phyloP scores from a whole-genome alignment of 2,888 invertebrate genomes.

The Sylvicola fuscatus region DNA sequence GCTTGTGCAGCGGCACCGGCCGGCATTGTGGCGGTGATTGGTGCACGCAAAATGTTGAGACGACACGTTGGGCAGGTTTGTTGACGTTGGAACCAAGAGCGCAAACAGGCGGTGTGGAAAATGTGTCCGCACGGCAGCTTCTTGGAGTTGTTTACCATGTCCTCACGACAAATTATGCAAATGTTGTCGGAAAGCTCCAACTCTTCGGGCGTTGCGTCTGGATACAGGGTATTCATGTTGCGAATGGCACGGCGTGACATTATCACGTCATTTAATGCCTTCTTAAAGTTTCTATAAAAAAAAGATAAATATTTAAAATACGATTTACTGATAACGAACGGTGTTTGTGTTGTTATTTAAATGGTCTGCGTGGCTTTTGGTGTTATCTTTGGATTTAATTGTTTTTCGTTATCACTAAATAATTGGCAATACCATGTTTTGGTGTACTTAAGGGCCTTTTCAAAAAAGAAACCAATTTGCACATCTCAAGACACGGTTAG shows the following conservation, averaged over 20 bases:
- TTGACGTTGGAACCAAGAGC: slow-evolving; percentile 99
- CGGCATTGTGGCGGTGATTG: slow-evolving; percentile 13
- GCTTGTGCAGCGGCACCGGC: slow-evolving; percentile 6
- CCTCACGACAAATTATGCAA: slow-evolving; percentile 91
- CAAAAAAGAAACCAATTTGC: too few relatives aligned
- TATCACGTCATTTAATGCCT: slow-evolving; percentile 92
- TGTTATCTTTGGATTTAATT: neutral
- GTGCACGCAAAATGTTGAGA: slow-evolving; percentile 50
- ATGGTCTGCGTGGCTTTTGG: neutral
- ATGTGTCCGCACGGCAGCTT: slow-evolving; percentile 98
- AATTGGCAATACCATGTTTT: too few relatives aligned
- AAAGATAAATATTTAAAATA: neutral
- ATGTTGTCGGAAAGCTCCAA: slow-evolving; percentile 86
- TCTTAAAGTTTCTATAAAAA: slow-evolving; percentile 68
- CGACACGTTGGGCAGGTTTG: slow-evolving; percentile 99
- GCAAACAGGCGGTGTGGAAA: slow-evolving; percentile 92
- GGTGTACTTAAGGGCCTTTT: too few relatives aligned
- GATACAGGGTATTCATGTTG: slow-evolving; percentile 96
- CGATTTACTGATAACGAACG: neutral
- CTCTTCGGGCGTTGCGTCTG: slow-evolving; percentile 87
- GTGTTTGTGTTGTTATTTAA: neutral
- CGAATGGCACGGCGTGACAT: slow-evolving; percentile 89
- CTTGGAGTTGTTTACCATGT: slow-evolving; percentile 60
- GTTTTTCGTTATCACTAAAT: too few relatives aligned
- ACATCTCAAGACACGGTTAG: neutral